Conservation (phyloP, 2,888 invertebrate genomes). For the Cancer borealis region DNA sequence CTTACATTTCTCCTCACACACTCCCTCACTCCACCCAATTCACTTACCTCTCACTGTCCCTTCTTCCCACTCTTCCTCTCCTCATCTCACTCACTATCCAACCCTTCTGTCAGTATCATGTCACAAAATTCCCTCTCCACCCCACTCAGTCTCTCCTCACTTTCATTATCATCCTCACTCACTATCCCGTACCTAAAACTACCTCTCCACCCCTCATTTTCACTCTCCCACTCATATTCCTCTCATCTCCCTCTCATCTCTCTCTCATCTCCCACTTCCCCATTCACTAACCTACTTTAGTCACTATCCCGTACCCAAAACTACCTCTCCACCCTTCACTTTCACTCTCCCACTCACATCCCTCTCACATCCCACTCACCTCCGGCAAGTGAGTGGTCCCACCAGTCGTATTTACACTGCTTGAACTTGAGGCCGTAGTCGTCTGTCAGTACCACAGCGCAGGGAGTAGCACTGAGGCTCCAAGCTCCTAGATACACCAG, state of each 20-base stretch:
- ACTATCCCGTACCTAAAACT: neutral
- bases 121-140: no score
- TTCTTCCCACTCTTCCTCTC: neutral
- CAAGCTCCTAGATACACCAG: constrained; percentile 93
- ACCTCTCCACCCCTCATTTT: neutral
- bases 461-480: constrained; percentile 93
- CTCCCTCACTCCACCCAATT: no score
- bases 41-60: neutral
- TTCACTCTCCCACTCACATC: neutral
- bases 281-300: no score
- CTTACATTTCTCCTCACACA: no score
- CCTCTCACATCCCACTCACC: constrained; percentile 84
- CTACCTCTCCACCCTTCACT: neutral
- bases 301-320: neutral
- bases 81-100: no score
- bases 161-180: no score
- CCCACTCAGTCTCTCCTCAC: no score
- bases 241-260: neutral
- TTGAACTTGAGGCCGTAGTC: constrained; percentile 90
- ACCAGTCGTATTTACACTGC: constrained; percentile 95
- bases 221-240: neutral
- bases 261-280: constrained; percentile 84
- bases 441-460: constrained; percentile 87
- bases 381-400: constrained; percentile 95
- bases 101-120: no score